These are phyloP conservation scores for Oreocharis arfaki DNA, from an alignment of 2,113 vertebrate genomes.

Conservation along the genomic window DNA sequence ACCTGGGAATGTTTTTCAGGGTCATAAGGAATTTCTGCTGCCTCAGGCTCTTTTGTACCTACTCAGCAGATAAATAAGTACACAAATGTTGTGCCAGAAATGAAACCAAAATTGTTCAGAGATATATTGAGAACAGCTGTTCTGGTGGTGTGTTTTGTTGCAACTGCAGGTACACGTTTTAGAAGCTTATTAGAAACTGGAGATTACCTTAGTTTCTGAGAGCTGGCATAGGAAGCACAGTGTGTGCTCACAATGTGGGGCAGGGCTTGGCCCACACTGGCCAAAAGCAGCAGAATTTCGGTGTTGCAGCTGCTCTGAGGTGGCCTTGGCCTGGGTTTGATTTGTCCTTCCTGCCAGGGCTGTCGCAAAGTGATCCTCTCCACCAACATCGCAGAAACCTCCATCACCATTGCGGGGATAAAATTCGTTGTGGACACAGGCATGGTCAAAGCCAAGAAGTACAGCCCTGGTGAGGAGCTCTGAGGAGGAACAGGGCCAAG, in stretches of 20 bases:
- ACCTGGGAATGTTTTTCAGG: background rate
- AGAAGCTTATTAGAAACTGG: background rate
- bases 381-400: conserved; percentile 97
- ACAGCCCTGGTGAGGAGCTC: conserved; percentile 84
- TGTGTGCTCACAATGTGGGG: background rate
- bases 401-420: conserved; percentile 93
- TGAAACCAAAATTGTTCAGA: background rate
- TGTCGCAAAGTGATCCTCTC: conserved; percentile 94
- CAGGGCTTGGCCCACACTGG: background rate
- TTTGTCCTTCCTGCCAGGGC: conserved; percentile 72
- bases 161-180: background rate
- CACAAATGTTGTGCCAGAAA: background rate
- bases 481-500: background rate
- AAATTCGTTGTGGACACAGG: conserved; percentile 95
- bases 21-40: background rate
- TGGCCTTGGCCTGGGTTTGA: background rate
- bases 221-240: background rate
- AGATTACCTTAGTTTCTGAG: background rate
- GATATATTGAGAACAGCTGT: background rate
- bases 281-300: background rate
- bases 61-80: background rate
- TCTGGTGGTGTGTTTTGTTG: background rate
- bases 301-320: background rate
- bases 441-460: conserved; percentile 98
- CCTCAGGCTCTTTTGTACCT: background rate